Base-by-base conservation (phyloP, 2,797 vertebrate species). In the Neopelma chrysocephalum region DNA sequence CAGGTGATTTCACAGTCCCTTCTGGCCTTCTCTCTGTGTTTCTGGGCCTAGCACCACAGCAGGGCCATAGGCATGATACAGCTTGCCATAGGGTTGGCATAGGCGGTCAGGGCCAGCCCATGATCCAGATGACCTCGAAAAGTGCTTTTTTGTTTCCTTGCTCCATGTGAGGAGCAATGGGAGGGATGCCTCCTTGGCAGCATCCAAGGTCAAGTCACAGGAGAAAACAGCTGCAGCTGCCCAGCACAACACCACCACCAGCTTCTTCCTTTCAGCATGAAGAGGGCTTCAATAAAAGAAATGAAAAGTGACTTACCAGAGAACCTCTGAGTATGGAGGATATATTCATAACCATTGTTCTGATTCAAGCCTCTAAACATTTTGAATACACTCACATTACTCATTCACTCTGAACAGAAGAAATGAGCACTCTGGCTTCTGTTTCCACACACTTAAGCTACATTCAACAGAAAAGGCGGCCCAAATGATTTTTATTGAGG, bases 41-140 rank as follows among this genome's bases (percentile, higher is more conserved):
- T 65, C 70, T 84, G 57, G 29, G 31, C 19, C 62, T 50, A 54
- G 15, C 13, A 72, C 9, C 23, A 38, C 51, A 62, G 60, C 23
- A 94, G 40, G 82, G 18, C 17, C 45, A 12, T 11, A 50, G 14
- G 21, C 12, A 65, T 16, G 27, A 5, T 65, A 25, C 36, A 78
- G 26, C 38, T 36, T 56, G 50, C 18, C 36, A 19, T 1, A 4
- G 18, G 29, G 8, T 31, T 75, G 50, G 8, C 53, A 42, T 5
- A 50, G 9, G 42, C 1, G 6, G 12, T 34, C 4, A 1, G 40
- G 40, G 36, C 6, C 48, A 71, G 22, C 23, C 20, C 8, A 1
- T 13, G 27, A 36, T 25, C 29, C 68, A 11, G 2, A 42, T 27
- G 11, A 53, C 6, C 29, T 36, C 48, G n/a, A 29, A 66, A 90